These are phyloP conservation scores for Euthynnus affinis DNA, from an alignment of 2,797 vertebrate genomes.

Conservation along the genomic window DNA sequence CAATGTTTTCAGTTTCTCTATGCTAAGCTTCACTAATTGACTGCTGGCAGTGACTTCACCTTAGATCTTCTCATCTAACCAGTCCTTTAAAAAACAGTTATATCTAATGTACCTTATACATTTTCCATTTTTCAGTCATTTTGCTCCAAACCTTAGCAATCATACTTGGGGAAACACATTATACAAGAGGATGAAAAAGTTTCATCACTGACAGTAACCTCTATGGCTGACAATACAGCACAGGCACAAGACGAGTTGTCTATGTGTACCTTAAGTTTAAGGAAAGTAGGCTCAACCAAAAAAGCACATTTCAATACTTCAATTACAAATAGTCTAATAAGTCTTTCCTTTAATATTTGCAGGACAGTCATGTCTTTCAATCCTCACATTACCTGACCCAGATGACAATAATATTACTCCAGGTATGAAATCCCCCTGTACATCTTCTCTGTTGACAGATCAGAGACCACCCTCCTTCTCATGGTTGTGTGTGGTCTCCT, in stretches of 20 bases:
- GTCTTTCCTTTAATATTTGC: not conserved
- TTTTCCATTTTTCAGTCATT: no score
- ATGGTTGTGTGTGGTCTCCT: slow-evolving; percentile 52
- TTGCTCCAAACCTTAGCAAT: not conserved
- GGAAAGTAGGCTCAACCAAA: not conserved
- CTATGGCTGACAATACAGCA: no score
- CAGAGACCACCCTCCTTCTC: slow-evolving; percentile 56
- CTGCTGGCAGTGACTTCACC: not conserved
- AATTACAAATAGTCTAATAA: not conserved
- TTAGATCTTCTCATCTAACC: not conserved
- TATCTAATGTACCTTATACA: not conserved
- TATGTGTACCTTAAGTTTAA: not conserved
- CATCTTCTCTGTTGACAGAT: slow-evolving; percentile 51
- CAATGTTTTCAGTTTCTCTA: no score
- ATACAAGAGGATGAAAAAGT: not conserved
- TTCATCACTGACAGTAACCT: not conserved
- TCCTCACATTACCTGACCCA: slow-evolving; percentile 20
- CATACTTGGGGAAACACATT: not conserved
- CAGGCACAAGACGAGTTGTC: not conserved
- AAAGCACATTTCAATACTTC: not conserved
- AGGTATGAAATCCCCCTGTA: slow-evolving; percentile 60
- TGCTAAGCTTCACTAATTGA: not conserved
- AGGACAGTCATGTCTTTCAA: slow-evolving; percentile 10
- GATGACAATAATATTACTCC: slow-evolving; percentile 47
- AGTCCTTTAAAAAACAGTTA: not conserved